Base-by-base conservation (phyloP, 2,797 vertebrate genomes). In the Spinus olivaceus region DNA sequence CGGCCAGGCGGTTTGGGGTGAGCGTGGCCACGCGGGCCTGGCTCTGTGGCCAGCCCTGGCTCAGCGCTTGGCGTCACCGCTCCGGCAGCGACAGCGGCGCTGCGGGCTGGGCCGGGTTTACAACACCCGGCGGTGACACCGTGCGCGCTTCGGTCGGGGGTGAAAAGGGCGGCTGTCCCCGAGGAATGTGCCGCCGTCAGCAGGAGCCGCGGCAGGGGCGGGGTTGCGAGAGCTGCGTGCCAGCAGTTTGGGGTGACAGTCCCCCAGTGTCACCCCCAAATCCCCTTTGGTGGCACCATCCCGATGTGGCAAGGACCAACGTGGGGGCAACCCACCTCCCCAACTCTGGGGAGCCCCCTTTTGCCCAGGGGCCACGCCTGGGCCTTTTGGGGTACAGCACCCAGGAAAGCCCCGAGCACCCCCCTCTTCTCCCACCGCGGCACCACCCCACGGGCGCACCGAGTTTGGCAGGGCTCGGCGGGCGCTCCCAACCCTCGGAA, bases 251-350 rank as follows among this genome's bases (percentile, higher is more conserved):
- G 64, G 77, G 65, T 15, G 47, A 50, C 9, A 0, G 41, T 6
- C 37, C 47, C 72, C 8, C 1, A 6, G 1, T 3, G 51, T 14
- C 3, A 1, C 12, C 59, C 69, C 53, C 6, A 11, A 24, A 17
- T 5, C 14, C 20, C 41, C n/a, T 19, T 30, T 0, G 0, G 54
- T 11, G 72, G 30, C 64, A 46, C 47, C 49, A 2, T 2, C 12
- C 0, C n/a, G 1, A 5, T 0, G 1, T 6, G 25, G 42, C 4
- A 0, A 13, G 33, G 24, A 47, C 18, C 2, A 0, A 1, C 5
- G 8, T 0, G 17, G 25, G 5, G 10, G 2, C 5, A 10, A 27
- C 23, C 13, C 39, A 10, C 21, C 28, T 9, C 28, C n/a, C n/a
- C 35, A 12, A 7, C 9, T 10, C 19, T 0, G 19, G 21, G 13